phyloP scores from a whole-genome alignment of 2,797 vertebrate species.

The Gastrophryne carolinensis region DNA sequence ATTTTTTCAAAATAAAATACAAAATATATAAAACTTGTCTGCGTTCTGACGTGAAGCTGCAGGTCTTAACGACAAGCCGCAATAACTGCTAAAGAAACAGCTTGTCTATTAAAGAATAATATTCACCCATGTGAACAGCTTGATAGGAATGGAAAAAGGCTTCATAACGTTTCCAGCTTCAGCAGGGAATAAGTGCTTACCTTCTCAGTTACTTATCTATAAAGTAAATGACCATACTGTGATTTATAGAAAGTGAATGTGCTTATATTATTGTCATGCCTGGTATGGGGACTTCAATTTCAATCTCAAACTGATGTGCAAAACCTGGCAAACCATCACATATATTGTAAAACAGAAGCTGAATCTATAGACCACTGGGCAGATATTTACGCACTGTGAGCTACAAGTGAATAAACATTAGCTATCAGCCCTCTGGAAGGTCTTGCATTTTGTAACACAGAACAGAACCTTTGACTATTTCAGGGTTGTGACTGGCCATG shows the following conservation, averaged over 20 bases:
- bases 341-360: neutral
- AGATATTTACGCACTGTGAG: too few species aligned
- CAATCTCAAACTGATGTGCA: too few species aligned
- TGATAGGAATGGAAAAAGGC: neutral
- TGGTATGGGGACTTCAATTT: neutral
- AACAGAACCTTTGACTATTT: too few species aligned
- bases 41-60: neutral
- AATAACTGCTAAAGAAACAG: neutral
- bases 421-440: too few species aligned
- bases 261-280: neutral
- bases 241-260: neutral
- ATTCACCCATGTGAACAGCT: neutral
- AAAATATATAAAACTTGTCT: neutral
- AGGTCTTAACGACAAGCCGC: neutral
- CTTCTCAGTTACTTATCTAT: neutral
- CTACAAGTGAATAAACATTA: too few species aligned
- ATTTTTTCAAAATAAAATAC: slow-evolving; percentile 24
- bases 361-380: neutral
- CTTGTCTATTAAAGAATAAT: slow-evolving; percentile 15
- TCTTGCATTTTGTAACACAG: too few species aligned
- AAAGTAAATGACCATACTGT: neutral
- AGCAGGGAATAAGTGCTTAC: neutral
- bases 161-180: neutral
- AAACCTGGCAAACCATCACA: neutral
- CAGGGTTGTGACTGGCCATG: too few species aligned